Conservation (phyloP, 2,888 invertebrate genomes). For the Trachelus tabidus region DNA sequence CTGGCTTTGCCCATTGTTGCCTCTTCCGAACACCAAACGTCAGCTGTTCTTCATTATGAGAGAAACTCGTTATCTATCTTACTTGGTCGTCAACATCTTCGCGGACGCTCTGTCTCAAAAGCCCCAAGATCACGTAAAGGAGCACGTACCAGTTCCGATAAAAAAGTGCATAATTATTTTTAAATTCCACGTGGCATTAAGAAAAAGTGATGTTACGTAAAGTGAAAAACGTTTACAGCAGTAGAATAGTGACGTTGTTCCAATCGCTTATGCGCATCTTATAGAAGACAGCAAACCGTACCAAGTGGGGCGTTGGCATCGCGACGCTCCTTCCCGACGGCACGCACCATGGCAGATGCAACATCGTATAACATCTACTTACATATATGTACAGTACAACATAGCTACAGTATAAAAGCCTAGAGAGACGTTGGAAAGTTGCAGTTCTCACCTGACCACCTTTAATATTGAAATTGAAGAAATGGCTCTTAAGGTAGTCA, state of each 20-base stretch:
- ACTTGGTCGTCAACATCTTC: not conserved
- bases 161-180: not conserved
- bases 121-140: not conserved
- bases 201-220: not conserved
- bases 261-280: not conserved
- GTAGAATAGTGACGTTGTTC: not conserved
- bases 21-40: not conserved
- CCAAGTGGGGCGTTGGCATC: not conserved
- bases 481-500: constrained; percentile 57
- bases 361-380: not conserved
- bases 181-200: not conserved
- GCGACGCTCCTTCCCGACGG: not conserved
- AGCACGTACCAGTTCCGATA: not conserved
- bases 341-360: not conserved
- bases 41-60: not conserved
- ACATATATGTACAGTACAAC: not conserved
- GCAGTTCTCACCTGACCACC: constrained; percentile 58
- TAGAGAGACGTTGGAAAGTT: constrained; percentile 52
- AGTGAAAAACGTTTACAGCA: not conserved
- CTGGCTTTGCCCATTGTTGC: too few species aligned
- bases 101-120: not conserved
- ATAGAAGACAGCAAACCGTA: not conserved
- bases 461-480: constrained; percentile 48
- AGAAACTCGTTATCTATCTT: not conserved
- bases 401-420: constrained; percentile 53